Base-by-base conservation (phyloP, 2,797 vertebrate species). In the Lepilemur septentrionalis region DNA sequence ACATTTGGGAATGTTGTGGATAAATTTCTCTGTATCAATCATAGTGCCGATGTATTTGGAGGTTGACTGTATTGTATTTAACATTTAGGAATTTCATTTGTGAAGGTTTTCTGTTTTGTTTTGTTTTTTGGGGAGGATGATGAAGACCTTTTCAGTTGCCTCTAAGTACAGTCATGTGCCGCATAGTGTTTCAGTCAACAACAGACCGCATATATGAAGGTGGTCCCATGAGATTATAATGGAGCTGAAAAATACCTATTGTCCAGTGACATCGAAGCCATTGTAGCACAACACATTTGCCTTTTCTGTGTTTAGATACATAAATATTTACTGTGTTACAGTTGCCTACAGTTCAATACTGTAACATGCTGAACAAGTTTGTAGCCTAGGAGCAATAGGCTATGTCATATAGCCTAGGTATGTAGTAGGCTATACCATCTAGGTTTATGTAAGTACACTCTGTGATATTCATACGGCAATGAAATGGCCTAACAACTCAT, bases 71-170 rank as follows among this genome's bases (percentile, higher is more conserved):
- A 76, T 87, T 97, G 5, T 98, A 95, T 61, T 96, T 97, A 94
- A 96, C 90, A 25, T 83, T 92, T 92, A 95, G 69, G 87, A 72
- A 97, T 96, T 98, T 98, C 97, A 97, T 98, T 96, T 98, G 90
- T 97, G 97, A 98, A 98, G 95, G 96, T 88, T 93, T 82, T 91
- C 75, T 76, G 43, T 46, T 43, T 75, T 78, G 7, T 23, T 46
- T 52, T 46, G 35, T 72, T 48, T 69, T 46, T 61, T 12, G 28
- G 14, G 52, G 32, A 43, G 20, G 63, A 88, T 97, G 79, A 67
- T 72, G 92, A 84, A 75, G 95, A 50, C 61, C 96, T 89, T 96
- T 98, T 89, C 89, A 82, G 90, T 94, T 94, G 95, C 97, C 93
- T 98, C 52, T 95, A 93, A 92, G 96, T 97, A 38, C 22, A 55